Percentiles rank a stretch among this genome's conserved stretches.
These are phyloP conservation scores for Dipus sagitta DNA, from an alignment of 2,797 vertebrate genomes.

Conservation along the genomic window DNA sequence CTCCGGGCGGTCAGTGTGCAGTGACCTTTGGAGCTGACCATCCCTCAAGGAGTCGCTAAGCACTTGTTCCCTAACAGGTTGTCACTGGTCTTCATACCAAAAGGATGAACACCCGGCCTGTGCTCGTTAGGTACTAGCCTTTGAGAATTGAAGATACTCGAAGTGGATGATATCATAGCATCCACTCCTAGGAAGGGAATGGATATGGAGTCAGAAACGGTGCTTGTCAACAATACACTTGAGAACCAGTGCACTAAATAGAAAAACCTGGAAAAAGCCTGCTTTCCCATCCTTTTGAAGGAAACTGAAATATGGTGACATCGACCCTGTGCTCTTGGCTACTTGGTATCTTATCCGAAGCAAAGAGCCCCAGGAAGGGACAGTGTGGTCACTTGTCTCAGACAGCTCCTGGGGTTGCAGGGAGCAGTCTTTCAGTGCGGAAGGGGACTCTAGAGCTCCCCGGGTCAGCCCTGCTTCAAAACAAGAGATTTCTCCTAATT, in stretches of 20 bases:
- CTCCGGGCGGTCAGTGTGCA: not conserved
- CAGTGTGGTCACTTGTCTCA: not conserved
- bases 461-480: not conserved
- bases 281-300: not conserved
- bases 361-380: not conserved
- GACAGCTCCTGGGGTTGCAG: not conserved
- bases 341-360: not conserved
- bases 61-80: not conserved
- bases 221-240: not conserved
- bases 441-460: not conserved
- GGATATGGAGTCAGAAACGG: not conserved
- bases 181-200: too few species aligned
- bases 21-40: constrained; percentile 20
- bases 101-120: constrained; percentile 49
- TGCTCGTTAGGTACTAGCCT: constrained; percentile 12
- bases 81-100: not conserved
- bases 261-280: constrained; percentile 25
- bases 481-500: not conserved
- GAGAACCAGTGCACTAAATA: not conserved
- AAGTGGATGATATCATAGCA: not conserved
- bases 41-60: constrained; percentile 8
- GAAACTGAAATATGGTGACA: not conserved
- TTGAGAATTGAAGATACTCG: constrained; percentile 14
- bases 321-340: not conserved
- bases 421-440: not conserved